Evolutionary conservation across 2,113 vertebrate genomes (phyloP).

Genomic region (human): GRCh38 chr5:168469001-168469500

Average conservation of each 20-base stretch:
- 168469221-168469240: conserved; percentile 70
- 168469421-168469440: conserved; percentile 73
- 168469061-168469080: conserved; percentile 78
- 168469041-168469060: conserved; percentile 78
- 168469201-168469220: neutral
- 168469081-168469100: conserved; percentile 88
- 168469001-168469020: conserved; percentile 92
- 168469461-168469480: conserved; percentile 77
- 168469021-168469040: conserved; percentile 85
- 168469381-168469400: conserved; percentile 86
- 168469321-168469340: conserved; percentile 82
- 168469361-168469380: conserved; percentile 82
- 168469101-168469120: conserved; percentile 83
- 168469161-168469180: conserved; percentile 79
- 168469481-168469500: conserved; percentile 79
- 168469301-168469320: conserved; percentile 86
- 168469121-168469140: conserved; percentile 78
- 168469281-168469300: conserved; percentile 89
- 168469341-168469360: conserved; percentile 81
- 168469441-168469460: conserved; percentile 63
- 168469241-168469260: conserved; percentile 88
- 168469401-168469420: conserved; percentile 81
- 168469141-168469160: conserved; percentile 78
- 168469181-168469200: conserved; percentile 54
- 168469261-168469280: conserved; percentile 93